These are phyloP conservation scores for Calvadosia cruxmelitensis DNA, from an alignment of 30 jellyfish, hydroid and myxozoan genomes.

Conservation along the genomic window DNA sequence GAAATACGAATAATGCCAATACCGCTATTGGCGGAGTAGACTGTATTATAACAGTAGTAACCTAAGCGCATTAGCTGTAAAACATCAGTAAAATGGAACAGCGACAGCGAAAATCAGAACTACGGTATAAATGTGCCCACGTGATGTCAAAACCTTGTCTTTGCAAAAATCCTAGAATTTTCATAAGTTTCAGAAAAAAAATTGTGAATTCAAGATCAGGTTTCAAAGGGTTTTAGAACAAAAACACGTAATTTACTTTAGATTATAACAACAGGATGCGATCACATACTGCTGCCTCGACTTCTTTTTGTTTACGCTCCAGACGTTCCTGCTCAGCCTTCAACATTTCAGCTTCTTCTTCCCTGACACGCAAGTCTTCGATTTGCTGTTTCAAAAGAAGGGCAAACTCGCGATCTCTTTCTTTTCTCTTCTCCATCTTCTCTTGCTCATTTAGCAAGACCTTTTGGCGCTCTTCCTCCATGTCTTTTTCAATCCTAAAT, in stretches of 20 bases:
- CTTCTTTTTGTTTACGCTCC: constrained; percentile 9
- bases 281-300: constrained; percentile 65
- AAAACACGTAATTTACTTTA: too few relatives aligned
- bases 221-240: too few relatives aligned
- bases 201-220: too few relatives aligned
- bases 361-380: constrained; percentile 43
- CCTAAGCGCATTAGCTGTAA: too few relatives aligned
- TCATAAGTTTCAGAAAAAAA: too few relatives aligned
- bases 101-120: background rate
- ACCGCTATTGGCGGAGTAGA: too few relatives aligned
- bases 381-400: constrained; percentile 41
- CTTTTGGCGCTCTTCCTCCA: constrained; percentile 30
- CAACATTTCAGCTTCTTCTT: constrained; percentile 65
- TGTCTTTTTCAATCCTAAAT: constrained; percentile 33
- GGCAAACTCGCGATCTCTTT: constrained; percentile 22
- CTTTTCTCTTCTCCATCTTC: constrained; percentile 17
- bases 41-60: too few relatives aligned
- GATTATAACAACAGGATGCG: too few relatives aligned
- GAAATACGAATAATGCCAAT: too few relatives aligned
- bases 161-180: background rate
- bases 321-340: constrained; percentile 53
- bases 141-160: background rate
- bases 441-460: constrained; percentile 35
- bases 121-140: background rate
- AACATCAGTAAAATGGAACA: too few relatives aligned